Evolutionary conservation across 2,888 invertebrate genomes (phyloP), one percentile per base, ranked within the genome.

Genomic region (Oscheius onirici): DNA sequence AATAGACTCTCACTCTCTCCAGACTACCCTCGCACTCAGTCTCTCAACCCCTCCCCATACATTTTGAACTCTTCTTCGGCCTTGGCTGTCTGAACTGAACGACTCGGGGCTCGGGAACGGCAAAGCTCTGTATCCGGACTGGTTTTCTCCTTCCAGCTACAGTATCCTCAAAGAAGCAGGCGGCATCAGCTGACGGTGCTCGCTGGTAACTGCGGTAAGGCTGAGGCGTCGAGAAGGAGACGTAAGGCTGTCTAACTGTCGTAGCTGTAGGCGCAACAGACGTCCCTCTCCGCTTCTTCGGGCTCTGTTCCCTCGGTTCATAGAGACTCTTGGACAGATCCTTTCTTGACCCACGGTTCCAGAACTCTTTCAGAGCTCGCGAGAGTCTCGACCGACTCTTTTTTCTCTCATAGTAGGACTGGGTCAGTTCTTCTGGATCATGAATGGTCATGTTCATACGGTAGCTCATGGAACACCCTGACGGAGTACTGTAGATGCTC

Each of bases 311-410:
- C n/a, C 68, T 49, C 2, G 68, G 51, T 15, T 44, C 34, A 24
- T 68, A 40, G 22, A 51, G n/a, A 24, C 69, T 72, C 41, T 70
- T 57, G 22, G 57, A 57, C 15, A 69, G 41, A 46, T 70, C 70
- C 43, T 70, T 70, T 40, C 68, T 44, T 1, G 61, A 61, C 3
- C 72, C 46, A 22, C 70, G 26, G 3, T 60, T 40, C 57, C 51
- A 57, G 26, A 75, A 55, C 51, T 75, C 75, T 49, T 63, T 60
- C 41, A 75, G 67, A 3, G 69, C 72, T 8, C 69, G 60, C n/a
- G 70, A 52, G 24, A 75, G 60, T n/a, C 75, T 26, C 1, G 65
- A 44, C 13, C 67, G 34, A 22, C 68, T 66, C 28, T 46, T 51
- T 65, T 75, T 75, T 24, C 69, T n/a, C 15, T 44, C 57, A 24